Conservation (phyloP, 2,113 vertebrate species). For the cattle (Bos taurus) region ARS-UCD2.0 NC_037336.1:98621501-98622000, state of each 20-base stretch:
- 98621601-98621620: neutral
- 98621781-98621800: neutral
- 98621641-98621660: neutral
- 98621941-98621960: too few relatives aligned
- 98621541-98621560: conserved; percentile 3
- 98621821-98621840: neutral
- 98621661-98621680: neutral
- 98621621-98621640: neutral
- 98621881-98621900: too few relatives aligned
- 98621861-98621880: too few relatives aligned
- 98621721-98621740: neutral
- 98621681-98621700: neutral
- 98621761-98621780: neutral
- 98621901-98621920: too few relatives aligned
- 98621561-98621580: neutral
- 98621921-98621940: too few relatives aligned
- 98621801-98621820: neutral
- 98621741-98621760: neutral
- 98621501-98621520: neutral
- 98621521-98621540: conserved; percentile 1
- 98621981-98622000: too few relatives aligned
- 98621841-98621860: too few relatives aligned
- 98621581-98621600: neutral
- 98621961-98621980: too few relatives aligned
- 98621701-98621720: neutral